A percentile compares a stretch with the other conserved stretches of the same genome.
Evolutionary conservation across 2,113 vertebrate genomes (phyloP).

Genomic region (Albula goreensis): DNA sequence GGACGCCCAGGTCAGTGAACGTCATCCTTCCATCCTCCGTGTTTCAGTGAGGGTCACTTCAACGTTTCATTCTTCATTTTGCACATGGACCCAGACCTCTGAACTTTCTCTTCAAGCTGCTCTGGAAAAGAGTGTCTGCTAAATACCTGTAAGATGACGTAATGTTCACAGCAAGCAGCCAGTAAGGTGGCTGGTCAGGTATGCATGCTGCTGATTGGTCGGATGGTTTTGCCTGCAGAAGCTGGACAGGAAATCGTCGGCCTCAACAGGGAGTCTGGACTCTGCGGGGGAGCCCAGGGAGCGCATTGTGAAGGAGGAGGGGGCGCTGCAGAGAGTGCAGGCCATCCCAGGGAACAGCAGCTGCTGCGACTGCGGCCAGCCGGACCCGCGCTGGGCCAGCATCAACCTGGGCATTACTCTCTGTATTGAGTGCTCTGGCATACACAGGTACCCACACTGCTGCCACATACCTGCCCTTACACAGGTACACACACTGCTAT

Average conservation of each 20-base stretch:
- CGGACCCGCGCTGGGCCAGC: slow-evolving; percentile 94
- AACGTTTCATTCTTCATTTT: too few species aligned
- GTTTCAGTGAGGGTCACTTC: neutral
- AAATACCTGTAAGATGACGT: too few species aligned
- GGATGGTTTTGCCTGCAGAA: slow-evolving; percentile 60
- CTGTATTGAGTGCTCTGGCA: slow-evolving; percentile 97
- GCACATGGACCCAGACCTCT: too few species aligned
- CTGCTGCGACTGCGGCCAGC: slow-evolving; percentile 92
- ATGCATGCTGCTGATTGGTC: neutral
- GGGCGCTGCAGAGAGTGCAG: slow-evolving; percentile 86
- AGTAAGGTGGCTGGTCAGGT: neutral
- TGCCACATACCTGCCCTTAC: too few species aligned
- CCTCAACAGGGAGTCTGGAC: slow-evolving; percentile 89
- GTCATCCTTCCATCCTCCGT: neutral
- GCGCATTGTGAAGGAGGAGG: slow-evolving; percentile 80
- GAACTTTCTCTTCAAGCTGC: too few species aligned
- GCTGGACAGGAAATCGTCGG: slow-evolving; percentile 87
- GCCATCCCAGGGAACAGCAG: slow-evolving; percentile 85
- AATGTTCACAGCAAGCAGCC: too few species aligned
- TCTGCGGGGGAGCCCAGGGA: slow-evolving; percentile 86
- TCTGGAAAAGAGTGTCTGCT: too few species aligned
- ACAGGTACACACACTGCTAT: too few species aligned
- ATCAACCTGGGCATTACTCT: slow-evolving; percentile 96
- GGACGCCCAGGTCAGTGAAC: slow-evolving; percentile 69
- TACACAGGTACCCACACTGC: slow-evolving; percentile 75